Base-by-base conservation (phyloP, 1,140 invertebrate species). In the Papilio polyxenes region DNA sequence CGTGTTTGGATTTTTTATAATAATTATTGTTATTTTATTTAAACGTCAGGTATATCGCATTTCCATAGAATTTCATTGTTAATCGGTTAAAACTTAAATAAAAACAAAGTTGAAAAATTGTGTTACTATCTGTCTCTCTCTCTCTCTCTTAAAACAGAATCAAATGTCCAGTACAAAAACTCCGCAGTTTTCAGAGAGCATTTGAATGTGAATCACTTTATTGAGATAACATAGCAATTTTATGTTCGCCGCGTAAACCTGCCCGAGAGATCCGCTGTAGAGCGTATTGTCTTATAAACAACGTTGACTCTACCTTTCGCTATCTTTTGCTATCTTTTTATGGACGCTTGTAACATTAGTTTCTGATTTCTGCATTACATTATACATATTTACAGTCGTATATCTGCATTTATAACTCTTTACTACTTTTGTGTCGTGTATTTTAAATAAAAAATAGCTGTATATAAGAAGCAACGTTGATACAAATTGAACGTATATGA, bases 201-300 rank as follows among this genome's bases (percentile, higher is more conserved):
- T 80, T 80, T 80, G 78, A 80, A 80, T 80, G 59, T 37, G 78
- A 80, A 80, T 80, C 40, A 69, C 78, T 80, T 80, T 80, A 80
- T 80, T 80, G 44, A 65, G 56, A 80, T 65, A 80, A 69, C 78
- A 40, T 53, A 44, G 78, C 62, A 65, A 65, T 80, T 23, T 69
- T 69, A 80, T 72, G 31, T 37, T 31, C 13, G 65, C 31, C 65
- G 65, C 31, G 65, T 72, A 72, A 72, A 72, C 65, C 65, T 72
- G 65, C 37, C 65, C 23, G 31, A 5, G 31, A 37, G 31, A 6
- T 31, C 9, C 62, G 65, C 65, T 72, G 31, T 11, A 11, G 31
- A 37, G 13, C 62, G 20, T 17, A 40, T 37, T 72, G 65, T 72
- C 31, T 72, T 72, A 72, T 37, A 72, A 37, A 72, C 31, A 72